These are phyloP conservation scores for Polyommatus iphigenia DNA, from an alignment of 2,888 invertebrate species.

Conservation along the genomic window DNA sequence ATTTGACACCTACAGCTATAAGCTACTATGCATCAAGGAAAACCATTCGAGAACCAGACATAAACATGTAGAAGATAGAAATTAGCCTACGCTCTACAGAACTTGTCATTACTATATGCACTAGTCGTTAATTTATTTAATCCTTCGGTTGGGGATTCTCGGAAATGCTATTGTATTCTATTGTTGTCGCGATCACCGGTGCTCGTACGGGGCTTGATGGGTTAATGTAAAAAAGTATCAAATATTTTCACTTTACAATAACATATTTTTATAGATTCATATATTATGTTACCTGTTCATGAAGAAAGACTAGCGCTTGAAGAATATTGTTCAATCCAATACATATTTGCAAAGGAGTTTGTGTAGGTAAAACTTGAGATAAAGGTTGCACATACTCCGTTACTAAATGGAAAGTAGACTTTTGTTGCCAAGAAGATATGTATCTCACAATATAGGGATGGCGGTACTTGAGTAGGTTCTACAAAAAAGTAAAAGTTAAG, in stretches of 20 bases:
- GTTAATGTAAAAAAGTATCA: too few species aligned
- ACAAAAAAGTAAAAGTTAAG: slow-evolving; percentile 50
- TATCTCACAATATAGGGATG: slow-evolving; percentile 93
- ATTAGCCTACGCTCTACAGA: too few species aligned
- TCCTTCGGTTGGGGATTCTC: too few species aligned
- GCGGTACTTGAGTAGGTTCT: slow-evolving; percentile 92
- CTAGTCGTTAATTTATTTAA: background rate
- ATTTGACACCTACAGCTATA: background rate
- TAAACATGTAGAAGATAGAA: too few species aligned
- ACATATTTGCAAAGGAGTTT: slow-evolving; percentile 90
- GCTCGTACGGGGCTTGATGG: too few species aligned
- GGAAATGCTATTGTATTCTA: too few species aligned
- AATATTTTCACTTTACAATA: too few species aligned
- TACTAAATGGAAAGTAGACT: slow-evolving; percentile 87
- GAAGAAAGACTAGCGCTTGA: slow-evolving; percentile 90
- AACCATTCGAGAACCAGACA: too few species aligned
- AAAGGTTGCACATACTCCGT: slow-evolving; percentile 92
- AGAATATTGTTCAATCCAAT: slow-evolving; percentile 90
- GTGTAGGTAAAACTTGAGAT: slow-evolving; percentile 81
- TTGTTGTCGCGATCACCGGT: too few species aligned
- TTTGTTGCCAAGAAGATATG: slow-evolving; percentile 88
- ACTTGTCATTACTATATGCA: background rate
- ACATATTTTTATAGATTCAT: background rate
- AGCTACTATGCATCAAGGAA: too few species aligned
- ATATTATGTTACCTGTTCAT: slow-evolving; percentile 82